These are phyloP conservation scores for Cantharis flavilabris DNA, from an alignment of 2,888 invertebrate genomes.

Conservation along the genomic window DNA sequence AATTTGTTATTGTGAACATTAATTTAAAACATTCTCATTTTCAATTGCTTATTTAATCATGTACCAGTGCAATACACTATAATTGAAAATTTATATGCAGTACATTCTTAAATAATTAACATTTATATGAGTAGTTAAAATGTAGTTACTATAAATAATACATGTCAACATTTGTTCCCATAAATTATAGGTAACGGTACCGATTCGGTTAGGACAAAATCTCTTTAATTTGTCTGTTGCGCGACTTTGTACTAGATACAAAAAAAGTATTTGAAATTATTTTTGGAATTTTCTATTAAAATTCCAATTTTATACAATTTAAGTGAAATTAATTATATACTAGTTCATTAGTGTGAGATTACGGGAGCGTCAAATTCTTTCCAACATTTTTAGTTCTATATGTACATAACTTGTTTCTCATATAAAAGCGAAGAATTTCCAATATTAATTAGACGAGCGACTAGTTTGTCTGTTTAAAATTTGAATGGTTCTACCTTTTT, in stretches of 20 bases:
- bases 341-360: background rate
- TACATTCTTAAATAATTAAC: background rate
- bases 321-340: background rate
- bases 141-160: background rate
- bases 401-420: background rate
- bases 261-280: background rate
- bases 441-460: background rate
- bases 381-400: background rate
- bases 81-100: background rate
- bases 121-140: background rate
- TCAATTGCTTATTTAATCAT: background rate
- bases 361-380: background rate
- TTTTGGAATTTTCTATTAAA: background rate
- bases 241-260: background rate
- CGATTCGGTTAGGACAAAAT: background rate
- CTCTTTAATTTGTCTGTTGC: background rate
- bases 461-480: background rate
- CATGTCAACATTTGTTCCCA: background rate
- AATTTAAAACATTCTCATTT: background rate
- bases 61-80: background rate
- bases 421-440: background rate
- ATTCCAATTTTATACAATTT: background rate
- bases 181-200: background rate
- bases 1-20: background rate
- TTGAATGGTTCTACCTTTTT: background rate